Percentiles rank a stretch among this genome's conserved stretches.
Conservation (phyloP, 2,113 vertebrate genomes). For the Sphyrna mokarran region DNA sequence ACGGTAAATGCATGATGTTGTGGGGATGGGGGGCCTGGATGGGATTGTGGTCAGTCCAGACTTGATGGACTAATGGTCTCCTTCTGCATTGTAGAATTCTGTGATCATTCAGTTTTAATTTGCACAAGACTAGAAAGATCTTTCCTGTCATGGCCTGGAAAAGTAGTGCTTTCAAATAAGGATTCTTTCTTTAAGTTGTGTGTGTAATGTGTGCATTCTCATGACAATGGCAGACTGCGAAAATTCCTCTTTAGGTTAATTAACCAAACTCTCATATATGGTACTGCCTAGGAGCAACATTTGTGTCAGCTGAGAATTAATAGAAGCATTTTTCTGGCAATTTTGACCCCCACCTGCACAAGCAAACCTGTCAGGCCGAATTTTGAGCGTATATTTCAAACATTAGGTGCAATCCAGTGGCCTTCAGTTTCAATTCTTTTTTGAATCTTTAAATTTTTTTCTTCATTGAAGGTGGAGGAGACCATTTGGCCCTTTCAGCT, state of each 20-base stretch:
- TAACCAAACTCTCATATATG: not conserved
- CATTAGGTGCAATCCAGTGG: not conserved
- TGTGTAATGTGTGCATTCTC: not conserved
- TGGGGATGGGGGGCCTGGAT: no score
- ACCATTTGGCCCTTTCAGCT: not conserved
- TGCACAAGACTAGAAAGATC: not conserved
- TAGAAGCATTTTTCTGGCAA: not conserved
- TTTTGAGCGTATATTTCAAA: not conserved
- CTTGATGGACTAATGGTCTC: no score
- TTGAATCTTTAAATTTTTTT: not conserved
- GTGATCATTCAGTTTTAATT: not conserved
- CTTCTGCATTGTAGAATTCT: no score
- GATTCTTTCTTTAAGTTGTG: constrained; percentile 3
- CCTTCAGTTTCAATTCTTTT: not conserved
- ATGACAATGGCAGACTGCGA: not conserved
- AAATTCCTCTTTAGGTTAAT: not conserved
- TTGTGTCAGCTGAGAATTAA: not conserved
- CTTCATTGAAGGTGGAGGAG: not conserved
- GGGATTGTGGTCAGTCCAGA: no score
- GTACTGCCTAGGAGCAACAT: not conserved
- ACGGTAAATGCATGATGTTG: no score
- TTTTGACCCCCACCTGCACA: not conserved
- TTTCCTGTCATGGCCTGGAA: not conserved
- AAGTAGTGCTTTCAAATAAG: not conserved
- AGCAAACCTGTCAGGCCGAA: not conserved